Percentiles rank a stretch among this genome's conserved stretches.
phyloP scores from a whole-genome alignment of 1,140 invertebrate genomes.

The Aporrectodea caliginosa region DNA sequence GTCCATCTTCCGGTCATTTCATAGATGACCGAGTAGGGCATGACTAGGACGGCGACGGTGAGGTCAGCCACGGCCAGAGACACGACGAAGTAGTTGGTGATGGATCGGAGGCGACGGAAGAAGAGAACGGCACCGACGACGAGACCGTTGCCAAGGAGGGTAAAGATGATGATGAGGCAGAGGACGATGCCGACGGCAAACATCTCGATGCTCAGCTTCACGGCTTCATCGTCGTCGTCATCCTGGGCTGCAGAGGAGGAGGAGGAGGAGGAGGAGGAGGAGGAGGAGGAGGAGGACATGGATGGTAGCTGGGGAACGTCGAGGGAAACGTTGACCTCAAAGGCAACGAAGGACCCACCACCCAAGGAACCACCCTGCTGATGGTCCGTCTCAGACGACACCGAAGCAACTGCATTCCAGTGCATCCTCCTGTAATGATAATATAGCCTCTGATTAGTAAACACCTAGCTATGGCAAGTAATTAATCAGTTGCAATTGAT shows the following conservation, averaged over 20 bases:
- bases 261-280: no score
- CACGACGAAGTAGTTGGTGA: constrained; percentile 65
- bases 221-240: background rate
- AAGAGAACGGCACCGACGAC: constrained; percentile 51
- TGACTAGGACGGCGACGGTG: constrained; percentile 64
- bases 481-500: no score
- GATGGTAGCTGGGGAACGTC: no score
- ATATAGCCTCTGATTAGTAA: no score
- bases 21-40: constrained; percentile 61
- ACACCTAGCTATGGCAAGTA: no score
- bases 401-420: no score
- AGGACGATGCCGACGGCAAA: constrained; percentile 35
- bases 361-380: no score
- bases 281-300: no score
- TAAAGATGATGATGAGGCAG: constrained; percentile 72
- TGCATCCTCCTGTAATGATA: no score
- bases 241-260: background rate
- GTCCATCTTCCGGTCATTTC: constrained; percentile 15
- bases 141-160: constrained; percentile 67
- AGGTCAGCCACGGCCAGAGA: constrained; percentile 67
- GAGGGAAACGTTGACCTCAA: no score
- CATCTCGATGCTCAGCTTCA: background rate
- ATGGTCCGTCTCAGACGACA: no score
- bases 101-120: constrained; percentile 49
- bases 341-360: no score